Base-by-base conservation (phyloP, 37 sponge, comb jelly and placozoan species). In the Lycopodina hypogea region DNA sequence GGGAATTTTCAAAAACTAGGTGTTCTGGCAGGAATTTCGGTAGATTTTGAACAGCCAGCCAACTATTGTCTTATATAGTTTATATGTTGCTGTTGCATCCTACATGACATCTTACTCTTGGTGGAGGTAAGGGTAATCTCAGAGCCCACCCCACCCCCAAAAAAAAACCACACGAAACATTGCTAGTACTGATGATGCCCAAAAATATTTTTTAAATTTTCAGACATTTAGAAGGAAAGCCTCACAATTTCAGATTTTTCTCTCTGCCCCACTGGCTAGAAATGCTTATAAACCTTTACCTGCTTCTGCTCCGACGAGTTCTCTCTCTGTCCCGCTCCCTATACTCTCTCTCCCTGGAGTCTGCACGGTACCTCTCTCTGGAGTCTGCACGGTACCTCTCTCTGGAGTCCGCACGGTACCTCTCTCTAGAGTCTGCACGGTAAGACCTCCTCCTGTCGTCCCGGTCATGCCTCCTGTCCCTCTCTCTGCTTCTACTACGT, bases 281-380 rank as follows among this genome's bases (percentile, higher is more conserved):
- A 68, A 19, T 19, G 3, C 8, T 35, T 21, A 29, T 15, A 19
- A 39, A 9, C 19, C 48, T 14, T 51, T 17, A 73, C 74, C 74
- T 73, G 74, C 74, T 73, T 52, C 74, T 51, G 19, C 74, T 68
- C 9, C 48, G 18, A 65, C 66, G 66, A 22, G 15, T 58, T 72
- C 76, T 77, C 4, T 59, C 82, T 29, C 71, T 42, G 68, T 87
- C 73, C 34, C 68, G n/a, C 0, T 79, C 56, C n/a, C n/a, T n/a
- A n/a, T n/a, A n/a, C n/a, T n/a, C n/a, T n/a, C 81, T 41, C 3
- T 74, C 75, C 36, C 81, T 74, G 17, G 66, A 62, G 26, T 76
- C 36, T 22, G 40, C 80, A 51, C 52, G 38, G 29, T 62, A 81
- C 37, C 68, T 68, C 52, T 40, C 84, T 69, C 74, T 77, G 42